A percentile compares a stretch with the other conserved stretches of the same genome.
Conservation (phyloP, 2,797 vertebrate species). For the Liparis tanakae region DNA sequence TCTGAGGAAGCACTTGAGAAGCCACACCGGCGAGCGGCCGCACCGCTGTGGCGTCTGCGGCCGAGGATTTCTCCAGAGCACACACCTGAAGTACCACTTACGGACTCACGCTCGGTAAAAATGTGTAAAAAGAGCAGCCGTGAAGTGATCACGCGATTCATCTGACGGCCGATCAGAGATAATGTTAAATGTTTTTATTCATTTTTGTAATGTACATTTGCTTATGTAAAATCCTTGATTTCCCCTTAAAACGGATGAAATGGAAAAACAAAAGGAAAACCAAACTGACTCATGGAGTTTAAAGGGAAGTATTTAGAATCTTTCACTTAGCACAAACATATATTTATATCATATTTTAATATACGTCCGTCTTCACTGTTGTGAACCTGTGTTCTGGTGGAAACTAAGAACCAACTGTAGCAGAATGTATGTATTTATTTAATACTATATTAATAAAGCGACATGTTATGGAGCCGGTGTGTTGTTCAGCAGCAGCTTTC, state of each 20-base stretch:
- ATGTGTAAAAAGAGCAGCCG: not conserved
- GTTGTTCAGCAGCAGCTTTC: not conserved
- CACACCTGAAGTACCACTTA: conserved; percentile 69
- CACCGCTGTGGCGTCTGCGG: conserved; percentile 66
- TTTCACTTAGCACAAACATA: too few species aligned
- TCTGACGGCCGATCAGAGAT: not conserved
- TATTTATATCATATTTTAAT: not conserved
- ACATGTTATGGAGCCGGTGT: not conserved
- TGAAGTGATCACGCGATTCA: not conserved
- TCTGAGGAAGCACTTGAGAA: conserved; percentile 72
- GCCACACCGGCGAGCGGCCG: conserved; percentile 71
- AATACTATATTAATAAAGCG: not conserved
- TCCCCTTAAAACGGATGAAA: not conserved
- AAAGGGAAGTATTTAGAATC: not conserved
- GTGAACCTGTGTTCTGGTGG: not conserved
- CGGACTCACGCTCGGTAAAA: conserved; percentile 47
- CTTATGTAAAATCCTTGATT: not conserved
- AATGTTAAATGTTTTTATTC: not conserved
- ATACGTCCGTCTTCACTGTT: not conserved
- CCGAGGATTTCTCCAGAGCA: conserved; percentile 63
- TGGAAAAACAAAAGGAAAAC: not conserved
- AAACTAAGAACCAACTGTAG: not conserved
- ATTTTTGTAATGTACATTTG: not conserved
- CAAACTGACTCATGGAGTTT: not conserved
- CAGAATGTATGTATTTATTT: not conserved